Evolutionary conservation across 1,140 invertebrate genomes (phyloP), one percentile per base, ranked within the genome.

Genomic region (Akabosia matsudoensis): DNA sequence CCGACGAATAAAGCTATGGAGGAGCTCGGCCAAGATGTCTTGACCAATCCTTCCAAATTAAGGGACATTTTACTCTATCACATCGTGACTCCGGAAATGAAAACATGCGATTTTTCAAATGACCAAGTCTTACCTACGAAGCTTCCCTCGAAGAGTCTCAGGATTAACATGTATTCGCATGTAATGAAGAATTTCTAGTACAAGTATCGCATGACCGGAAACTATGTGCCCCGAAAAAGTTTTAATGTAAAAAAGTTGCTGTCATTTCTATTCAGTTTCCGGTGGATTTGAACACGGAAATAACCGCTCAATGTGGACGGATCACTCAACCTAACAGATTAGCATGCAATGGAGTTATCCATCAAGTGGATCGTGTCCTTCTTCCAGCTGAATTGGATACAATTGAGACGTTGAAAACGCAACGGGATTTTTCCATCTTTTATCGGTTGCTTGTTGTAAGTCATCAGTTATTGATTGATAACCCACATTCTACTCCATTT

Each of bases 231-330:
- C n/a, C n/a, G n/a, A n/a, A n/a, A n/a, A n/a, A n/a, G n/a, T n/a
- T n/a, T n/a, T n/a, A n/a, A n/a, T n/a, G n/a, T n/a, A n/a, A n/a
- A n/a, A n/a, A n/a, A n/a, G n/a, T n/a, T n/a, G n/a, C n/a, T n/a
- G n/a, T n/a, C n/a, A n/a, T 56, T 73, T 70, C 37, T 73, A 82
- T 82, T 54, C 76, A 85, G 85, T 83, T 88, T 67, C 85, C 87
- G 16, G 79, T 89, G 14, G 86, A 86, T 75, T 82, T 86, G 16
- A 84, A 87, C 77, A 87, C 87, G 75, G 79, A 84, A 28, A 85
- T 86, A 37, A 90, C 89, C 1, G 89, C 88, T 0, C 90, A 91
- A 82, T 92, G 91, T 82, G 89, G 89, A 16, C 83, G 85, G 34
- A 79, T 92, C 0, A 85, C 87, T 0, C 85, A 87, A 72, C 84